These are phyloP conservation scores for Ciona savignyi DNA, from an alignment of 23 tunicate species.

Conservation along the genomic window DNA sequence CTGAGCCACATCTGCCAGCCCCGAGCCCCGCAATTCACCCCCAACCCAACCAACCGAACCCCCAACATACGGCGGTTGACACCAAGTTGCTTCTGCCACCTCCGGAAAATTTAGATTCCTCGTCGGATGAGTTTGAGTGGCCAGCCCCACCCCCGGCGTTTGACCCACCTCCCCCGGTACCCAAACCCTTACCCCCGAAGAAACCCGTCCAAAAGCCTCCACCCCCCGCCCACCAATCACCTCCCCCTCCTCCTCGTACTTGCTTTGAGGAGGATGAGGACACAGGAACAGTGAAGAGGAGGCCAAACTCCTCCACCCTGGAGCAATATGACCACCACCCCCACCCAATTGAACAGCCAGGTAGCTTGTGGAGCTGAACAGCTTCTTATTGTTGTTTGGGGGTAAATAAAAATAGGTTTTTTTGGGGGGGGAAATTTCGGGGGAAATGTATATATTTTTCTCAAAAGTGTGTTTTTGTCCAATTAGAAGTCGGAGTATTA, in stretches of 20 bases:
- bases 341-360: conserved; percentile 1
- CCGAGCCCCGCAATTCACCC: background rate
- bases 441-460: too few species aligned
- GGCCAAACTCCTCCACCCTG: conserved; percentile 9
- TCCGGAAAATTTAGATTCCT: background rate
- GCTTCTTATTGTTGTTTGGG: too few species aligned
- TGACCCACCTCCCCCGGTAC: conserved; percentile 3
- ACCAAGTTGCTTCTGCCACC: background rate
- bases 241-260: conserved; percentile 2
- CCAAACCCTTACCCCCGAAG: conserved; percentile 5
- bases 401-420: too few species aligned
- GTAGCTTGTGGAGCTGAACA: too few species aligned
- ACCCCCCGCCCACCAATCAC: background rate
- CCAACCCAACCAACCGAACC: background rate
- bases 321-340: background rate
- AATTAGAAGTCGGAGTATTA: too few species aligned
- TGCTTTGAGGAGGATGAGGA: conserved; percentile 36
- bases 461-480: too few species aligned
- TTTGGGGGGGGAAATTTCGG: too few species aligned
- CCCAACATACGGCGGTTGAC: background rate
- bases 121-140: conserved; percentile 49
- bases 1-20: background rate
- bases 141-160: conserved; percentile 58
- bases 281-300: conserved; percentile 39
- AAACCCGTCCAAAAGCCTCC: background rate